Conservation (phyloP, 2,888 invertebrate genomes). For the Chymomyza procnemis region DNA sequence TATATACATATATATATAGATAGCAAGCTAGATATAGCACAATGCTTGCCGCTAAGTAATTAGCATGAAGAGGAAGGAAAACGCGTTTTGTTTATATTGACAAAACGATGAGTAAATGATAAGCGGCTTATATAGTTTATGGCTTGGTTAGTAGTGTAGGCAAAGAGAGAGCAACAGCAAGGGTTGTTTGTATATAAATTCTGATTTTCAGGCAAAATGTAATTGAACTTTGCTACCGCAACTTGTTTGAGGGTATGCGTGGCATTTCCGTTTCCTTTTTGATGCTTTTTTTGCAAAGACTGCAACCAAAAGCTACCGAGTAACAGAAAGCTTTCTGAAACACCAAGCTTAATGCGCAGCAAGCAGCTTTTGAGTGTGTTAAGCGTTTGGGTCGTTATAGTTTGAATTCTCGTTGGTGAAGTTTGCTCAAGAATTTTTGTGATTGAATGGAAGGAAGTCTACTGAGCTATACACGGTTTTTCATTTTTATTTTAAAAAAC, state of each 20-base stretch:
- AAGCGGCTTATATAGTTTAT: background rate
- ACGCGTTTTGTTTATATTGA: conserved; percentile 5
- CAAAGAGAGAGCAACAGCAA: background rate
- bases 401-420: no score
- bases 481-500: no score
- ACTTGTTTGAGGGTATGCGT: background rate
- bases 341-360: background rate
- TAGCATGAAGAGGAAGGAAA: background rate
- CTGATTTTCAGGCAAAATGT: background rate
- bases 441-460: no score
- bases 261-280: background rate
- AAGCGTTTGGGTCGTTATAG: no score
- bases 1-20: no score
- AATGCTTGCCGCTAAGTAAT: background rate
- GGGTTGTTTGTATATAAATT: background rate
- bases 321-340: background rate
- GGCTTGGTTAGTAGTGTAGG: background rate
- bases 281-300: background rate
- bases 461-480: no score
- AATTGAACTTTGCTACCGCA: background rate
- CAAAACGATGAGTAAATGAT: background rate
- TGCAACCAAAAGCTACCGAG: background rate
- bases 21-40: background rate
- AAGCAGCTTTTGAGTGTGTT: background rate
- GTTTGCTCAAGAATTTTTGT: no score